Base-by-base conservation (phyloP, 2,113 vertebrate genomes). In the Sander vitreus region DNA sequence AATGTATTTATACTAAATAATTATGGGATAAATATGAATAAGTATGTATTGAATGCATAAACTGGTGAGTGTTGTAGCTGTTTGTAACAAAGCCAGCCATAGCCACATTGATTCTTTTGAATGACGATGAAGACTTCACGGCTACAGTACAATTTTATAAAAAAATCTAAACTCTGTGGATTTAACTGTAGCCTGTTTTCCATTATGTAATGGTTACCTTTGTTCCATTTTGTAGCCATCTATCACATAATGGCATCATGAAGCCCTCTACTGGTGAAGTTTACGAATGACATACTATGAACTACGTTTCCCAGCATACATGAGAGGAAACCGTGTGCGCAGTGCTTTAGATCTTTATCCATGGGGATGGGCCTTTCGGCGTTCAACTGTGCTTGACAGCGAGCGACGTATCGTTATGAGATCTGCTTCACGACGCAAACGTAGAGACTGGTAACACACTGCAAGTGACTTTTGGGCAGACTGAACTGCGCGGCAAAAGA, bases 401-500 rank as follows among this genome's bases (percentile, higher is more conserved):
- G 51, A 1, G 12, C 0, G 0, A 0, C 8, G 0, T 2, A 1
- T 19, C 2, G 36, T 47, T 81, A 1, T 50, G 58, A 90, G 80
- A 90, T 93, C 90, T 82, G 45, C 62, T 7, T 0, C 18, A 15
- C n/a, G 19, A 25, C 79, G 86, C 66, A 47, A 48, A 81, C 62
- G 59, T 27, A 19, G 66, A 55, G 27, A 0, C 12, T 16, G n/a
- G n/a, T 47, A 12, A 80, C 58, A 48, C 57, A 57, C 48, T 5
- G n/a, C 48, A 14, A 69, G 45, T 59, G 63, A 64, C 23, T 89
- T 39, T 80, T 62, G 39, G 76, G 80, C 76, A 85, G 81, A 86
- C 68, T 57, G 85, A 91, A 91, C 80, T 95, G 95, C 95, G 95
- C 95, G 95, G 95, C 93, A 96, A 96, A 95, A 94, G 92, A 91